A percentile compares a stretch with the other conserved stretches of the same genome.
Evolutionary conservation across 2,888 invertebrate species (phyloP).

Genomic region (Phengaris arion): DNA sequence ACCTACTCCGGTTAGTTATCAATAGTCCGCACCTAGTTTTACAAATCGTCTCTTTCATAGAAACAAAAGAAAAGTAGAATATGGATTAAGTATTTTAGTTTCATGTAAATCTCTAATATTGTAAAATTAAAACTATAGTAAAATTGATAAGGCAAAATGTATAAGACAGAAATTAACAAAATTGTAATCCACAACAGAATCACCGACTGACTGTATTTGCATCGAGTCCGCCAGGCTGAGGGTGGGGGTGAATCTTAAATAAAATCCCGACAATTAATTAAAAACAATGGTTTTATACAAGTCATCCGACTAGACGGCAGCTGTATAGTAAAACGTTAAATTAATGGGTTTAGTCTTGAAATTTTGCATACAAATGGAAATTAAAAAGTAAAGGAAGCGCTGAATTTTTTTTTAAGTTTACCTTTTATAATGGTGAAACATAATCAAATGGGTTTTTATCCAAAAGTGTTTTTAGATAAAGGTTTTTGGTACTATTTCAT

Average conservation of each 20-base stretch:
- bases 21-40: too few relatives aligned
- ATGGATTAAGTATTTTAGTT: too few relatives aligned
- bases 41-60: too few relatives aligned
- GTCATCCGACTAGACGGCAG: slow-evolving; percentile 9
- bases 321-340: slow-evolving; percentile 8
- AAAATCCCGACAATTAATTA: slow-evolving; percentile 27
- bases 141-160: background rate
- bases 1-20: too few relatives aligned
- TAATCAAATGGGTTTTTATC: background rate
- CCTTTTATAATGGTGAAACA: background rate
- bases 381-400: background rate
- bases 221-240: slow-evolving; percentile 2
- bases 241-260: slow-evolving; percentile 28
- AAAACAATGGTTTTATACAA: slow-evolving; percentile 26
- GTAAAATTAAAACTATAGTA: too few relatives aligned
- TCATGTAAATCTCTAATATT: too few relatives aligned
- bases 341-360: slow-evolving; percentile 6
- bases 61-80: too few relatives aligned
- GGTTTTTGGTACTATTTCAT: too few relatives aligned
- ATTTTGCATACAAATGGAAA: slow-evolving; percentile 7
- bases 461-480: background rate
- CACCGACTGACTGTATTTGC: slow-evolving; percentile 32
- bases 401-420: background rate
- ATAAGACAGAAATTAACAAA: slow-evolving; percentile 2
- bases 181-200: slow-evolving; percentile 30